phyloP scores from a whole-genome alignment of 2,113 vertebrate genomes.

The Tympanuchus pallidicinctus region DNA sequence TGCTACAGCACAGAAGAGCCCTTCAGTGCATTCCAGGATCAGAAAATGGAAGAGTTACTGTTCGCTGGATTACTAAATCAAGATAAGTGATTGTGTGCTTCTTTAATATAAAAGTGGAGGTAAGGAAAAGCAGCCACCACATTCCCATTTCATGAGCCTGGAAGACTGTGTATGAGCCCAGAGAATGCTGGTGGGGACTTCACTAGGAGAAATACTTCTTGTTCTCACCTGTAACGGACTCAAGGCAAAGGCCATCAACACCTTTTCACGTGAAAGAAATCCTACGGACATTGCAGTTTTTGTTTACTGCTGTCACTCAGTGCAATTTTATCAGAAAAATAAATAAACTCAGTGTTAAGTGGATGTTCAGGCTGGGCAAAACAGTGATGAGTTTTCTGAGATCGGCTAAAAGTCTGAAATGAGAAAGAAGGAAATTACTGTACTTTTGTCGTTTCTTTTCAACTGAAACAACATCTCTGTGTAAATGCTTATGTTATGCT shows the following conservation, averaged over 20 bases:
- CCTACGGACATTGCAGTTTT: background rate
- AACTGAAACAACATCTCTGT: background rate
- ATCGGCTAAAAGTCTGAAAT: background rate
- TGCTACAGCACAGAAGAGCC: background rate
- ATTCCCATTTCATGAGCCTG: background rate
- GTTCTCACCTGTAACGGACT: background rate
- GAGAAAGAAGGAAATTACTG: background rate
- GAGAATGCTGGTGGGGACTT: background rate
- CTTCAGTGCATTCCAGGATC: background rate
- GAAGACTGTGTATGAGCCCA: background rate
- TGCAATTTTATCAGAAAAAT: background rate
- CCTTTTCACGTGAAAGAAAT: background rate
- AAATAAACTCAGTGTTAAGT: background rate
- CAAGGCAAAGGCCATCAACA: background rate
- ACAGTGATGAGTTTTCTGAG: background rate
- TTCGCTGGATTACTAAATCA: constrained; percentile 21
- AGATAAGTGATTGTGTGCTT: background rate
- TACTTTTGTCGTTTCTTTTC: background rate
- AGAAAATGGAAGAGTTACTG: background rate
- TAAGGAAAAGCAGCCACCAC: background rate
- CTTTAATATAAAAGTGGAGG: background rate
- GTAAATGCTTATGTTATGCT: background rate
- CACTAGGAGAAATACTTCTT: background rate
- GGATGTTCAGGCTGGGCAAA: background rate
- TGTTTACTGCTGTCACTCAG: background rate